Evolutionary conservation across 1,140 invertebrate genomes (phyloP).

Genomic region (Drosophila prosaltans): DNA sequence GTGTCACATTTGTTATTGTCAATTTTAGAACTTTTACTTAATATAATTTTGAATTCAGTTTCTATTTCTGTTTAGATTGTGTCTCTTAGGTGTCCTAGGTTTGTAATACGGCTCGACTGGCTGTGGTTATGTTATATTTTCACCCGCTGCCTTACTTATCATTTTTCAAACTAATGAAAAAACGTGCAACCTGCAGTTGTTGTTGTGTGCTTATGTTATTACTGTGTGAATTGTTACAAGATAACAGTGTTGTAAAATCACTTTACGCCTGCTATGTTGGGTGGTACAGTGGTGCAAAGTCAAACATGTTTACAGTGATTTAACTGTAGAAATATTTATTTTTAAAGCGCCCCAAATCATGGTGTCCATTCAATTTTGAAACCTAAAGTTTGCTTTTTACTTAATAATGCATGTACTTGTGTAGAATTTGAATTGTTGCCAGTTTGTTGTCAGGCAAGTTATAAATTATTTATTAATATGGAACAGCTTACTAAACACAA

Average conservation of each 20-base stretch:
- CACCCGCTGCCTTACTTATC: conserved; percentile 57
- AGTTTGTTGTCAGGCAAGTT: too few species aligned
- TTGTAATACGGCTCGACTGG: conserved; percentile 18
- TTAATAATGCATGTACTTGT: too few species aligned
- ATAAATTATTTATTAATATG: too few species aligned
- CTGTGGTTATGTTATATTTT: conserved; percentile 37
- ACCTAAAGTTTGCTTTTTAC: too few species aligned
- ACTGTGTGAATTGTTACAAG: conserved; percentile 27
- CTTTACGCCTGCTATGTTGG: conserved; percentile 1
- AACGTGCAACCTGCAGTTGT: conserved; percentile 68
- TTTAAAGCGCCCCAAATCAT: too few species aligned
- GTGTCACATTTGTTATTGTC: conserved; percentile 56
- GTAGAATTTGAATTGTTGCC: too few species aligned
- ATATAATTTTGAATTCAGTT: conserved; percentile 47
- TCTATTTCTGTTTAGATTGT: background rate
- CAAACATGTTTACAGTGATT: background rate
- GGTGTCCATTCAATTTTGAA: too few species aligned
- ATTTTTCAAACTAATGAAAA: conserved; percentile 49
- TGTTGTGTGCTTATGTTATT: conserved; percentile 34
- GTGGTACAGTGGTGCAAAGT: background rate
- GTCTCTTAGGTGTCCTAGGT: conserved; percentile 13
- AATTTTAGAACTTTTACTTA: conserved; percentile 36
- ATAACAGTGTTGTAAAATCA: conserved; percentile 27
- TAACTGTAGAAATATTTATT: background rate
- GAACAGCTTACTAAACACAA: too few species aligned